Base-by-base conservation (phyloP, 2,113 vertebrate species). In the Crotophaga sulcirostris region DNA sequence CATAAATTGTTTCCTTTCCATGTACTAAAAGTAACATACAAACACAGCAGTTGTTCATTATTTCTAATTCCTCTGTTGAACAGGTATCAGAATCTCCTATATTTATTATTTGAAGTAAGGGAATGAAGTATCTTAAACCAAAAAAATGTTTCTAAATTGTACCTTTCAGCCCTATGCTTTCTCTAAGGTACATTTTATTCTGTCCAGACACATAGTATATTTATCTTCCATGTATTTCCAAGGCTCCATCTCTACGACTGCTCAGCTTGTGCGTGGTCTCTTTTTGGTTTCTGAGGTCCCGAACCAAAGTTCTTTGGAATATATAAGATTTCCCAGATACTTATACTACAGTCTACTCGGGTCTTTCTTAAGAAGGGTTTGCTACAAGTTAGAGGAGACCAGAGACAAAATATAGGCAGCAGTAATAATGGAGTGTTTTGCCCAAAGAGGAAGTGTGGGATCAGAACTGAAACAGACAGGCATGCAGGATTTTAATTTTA, bases 401-500 rank as follows among this genome's bases (percentile, higher is more conserved):
- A 58, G 82, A 90, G 82, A 29, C 29, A 86, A 63, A 79, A 75
- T 55, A 73, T 60, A 90, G 85, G 83, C 74, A 56, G 54, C 34
- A 54, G 24, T 51, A 38, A 68, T 89, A 84, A 88, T 40, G 63
- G 68, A 52, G 59, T 59, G 54, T 47, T 74, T 87, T 85, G 51
- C 63, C 38, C 55, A 13, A 89, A 78, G 78, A 89, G 81, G 84
- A 87, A 63, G 38, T 36, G 51, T 36, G 59, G 89, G 81, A 80
- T 85, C 70, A 93, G 58, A 89, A 67, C 78, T 34, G 55, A 52
- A 93, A 83, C 64, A 84, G 56, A 54, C 47, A 90, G 63, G 73
- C 69, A 92, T 29, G 67, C 34, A 74, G 47, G 78, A 84, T 77
- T 94, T 95, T 80, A 70, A 93, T 94, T 96, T 94, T 70, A 85